Evolutionary conservation across 2,113 vertebrate genomes (phyloP).

Genomic region (Callocephalon fimbriatum): DNA sequence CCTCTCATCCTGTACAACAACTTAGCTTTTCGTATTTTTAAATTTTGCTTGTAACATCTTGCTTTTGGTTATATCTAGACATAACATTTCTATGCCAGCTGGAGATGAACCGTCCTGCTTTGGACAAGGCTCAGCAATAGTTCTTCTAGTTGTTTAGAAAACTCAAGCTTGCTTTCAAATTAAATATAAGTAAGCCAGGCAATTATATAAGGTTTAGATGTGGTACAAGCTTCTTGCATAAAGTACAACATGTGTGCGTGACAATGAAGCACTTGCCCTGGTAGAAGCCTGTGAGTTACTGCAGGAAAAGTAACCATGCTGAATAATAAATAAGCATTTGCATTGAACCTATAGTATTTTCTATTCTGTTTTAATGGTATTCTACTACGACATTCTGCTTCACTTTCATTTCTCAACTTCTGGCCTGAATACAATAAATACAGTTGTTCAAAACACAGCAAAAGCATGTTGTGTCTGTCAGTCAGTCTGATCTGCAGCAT

Average conservation of each 20-base stretch:
- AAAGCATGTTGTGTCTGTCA: neutral
- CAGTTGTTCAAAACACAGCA: neutral
- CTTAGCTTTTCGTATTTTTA: neutral
- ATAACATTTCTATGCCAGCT: neutral
- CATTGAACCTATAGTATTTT: neutral
- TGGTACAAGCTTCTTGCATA: neutral
- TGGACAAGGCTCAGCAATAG: neutral
- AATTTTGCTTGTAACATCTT: neutral
- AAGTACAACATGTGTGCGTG: rapidly evolving
- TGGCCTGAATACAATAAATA: neutral
- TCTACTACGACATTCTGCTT: neutral
- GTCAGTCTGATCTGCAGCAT: neutral
- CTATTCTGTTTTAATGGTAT: neutral
- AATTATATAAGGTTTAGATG: neutral
- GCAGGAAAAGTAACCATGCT: neutral
- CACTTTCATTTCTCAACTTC: neutral
- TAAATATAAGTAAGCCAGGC: neutral
- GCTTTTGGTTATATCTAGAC: neutral
- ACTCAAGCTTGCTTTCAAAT: neutral
- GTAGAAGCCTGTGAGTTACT: neutral
- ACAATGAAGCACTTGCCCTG: neutral
- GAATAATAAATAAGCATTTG: neutral
- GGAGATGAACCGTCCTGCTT: neutral
- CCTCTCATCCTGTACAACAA: neutral
- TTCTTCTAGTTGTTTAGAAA: neutral